A percentile compares a stretch with the other conserved stretches of the same genome.
These are phyloP conservation scores for Probosciger aterrimus DNA, from an alignment of 2,113 vertebrate species.

Conservation along the genomic window DNA sequence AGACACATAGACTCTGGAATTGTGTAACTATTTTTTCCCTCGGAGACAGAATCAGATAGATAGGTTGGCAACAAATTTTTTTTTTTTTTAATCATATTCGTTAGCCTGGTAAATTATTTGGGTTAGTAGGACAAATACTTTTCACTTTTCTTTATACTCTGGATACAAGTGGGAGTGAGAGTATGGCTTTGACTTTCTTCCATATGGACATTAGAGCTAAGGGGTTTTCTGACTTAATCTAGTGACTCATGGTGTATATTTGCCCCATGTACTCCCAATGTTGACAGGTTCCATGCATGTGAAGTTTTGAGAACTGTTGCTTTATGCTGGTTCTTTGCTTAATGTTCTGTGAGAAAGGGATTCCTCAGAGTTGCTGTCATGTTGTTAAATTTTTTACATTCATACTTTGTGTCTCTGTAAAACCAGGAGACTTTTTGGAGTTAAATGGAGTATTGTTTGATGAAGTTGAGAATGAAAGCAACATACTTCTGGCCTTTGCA, in stretches of 20 bases:
- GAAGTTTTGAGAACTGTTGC: neutral
- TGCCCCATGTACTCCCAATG: neutral
- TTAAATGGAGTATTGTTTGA: neutral
- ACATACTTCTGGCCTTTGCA: neutral
- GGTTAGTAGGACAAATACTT: neutral
- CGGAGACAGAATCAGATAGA: neutral
- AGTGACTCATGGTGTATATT: neutral
- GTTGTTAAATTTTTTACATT: neutral
- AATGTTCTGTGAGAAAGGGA: neutral
- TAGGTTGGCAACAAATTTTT: neutral
- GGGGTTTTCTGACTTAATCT: neutral
- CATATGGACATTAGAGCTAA: neutral
- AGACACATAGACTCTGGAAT: neutral
- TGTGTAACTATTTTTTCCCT: neutral
- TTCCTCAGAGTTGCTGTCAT: neutral
- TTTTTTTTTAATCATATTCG: neutral
- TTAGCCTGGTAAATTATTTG: neutral
- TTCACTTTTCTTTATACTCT: neutral
- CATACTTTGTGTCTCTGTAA: neutral
- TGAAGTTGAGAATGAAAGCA: neutral
- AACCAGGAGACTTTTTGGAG: neutral
- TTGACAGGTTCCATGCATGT: neutral
- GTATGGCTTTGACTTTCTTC: neutral
- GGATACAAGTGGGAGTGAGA: neutral
- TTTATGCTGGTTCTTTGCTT: neutral